These are phyloP conservation scores for Venustoraphidia nigricollis DNA, from an alignment of 2,888 invertebrate species.

Conservation along the genomic window DNA sequence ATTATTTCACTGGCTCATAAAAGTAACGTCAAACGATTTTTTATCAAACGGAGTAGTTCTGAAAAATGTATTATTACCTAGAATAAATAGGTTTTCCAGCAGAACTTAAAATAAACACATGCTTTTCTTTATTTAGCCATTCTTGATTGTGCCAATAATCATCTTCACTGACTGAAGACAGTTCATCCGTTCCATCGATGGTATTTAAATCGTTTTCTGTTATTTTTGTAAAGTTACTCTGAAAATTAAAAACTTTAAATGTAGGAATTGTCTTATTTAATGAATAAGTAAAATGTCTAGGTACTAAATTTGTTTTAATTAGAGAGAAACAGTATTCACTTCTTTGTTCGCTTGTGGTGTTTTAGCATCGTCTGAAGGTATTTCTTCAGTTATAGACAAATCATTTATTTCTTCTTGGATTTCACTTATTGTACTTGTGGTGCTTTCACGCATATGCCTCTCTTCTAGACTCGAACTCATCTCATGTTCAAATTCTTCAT, in stretches of 20 bases:
- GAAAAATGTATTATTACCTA: conserved; percentile 31
- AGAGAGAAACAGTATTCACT: conserved; percentile 6
- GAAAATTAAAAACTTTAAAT: too few relatives aligned
- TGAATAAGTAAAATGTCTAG: background rate
- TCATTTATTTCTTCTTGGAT: conserved; percentile 33
- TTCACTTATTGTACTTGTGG: conserved; percentile 39
- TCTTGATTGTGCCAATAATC: conserved; percentile 54
- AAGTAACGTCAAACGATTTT: background rate
- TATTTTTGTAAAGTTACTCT: too few relatives aligned
- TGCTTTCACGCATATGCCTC: conserved; percentile 32
- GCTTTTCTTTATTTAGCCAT: conserved; percentile 71
- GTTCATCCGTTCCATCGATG: too few relatives aligned
- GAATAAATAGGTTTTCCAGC: conserved; percentile 97
- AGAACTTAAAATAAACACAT: conserved; percentile 87
- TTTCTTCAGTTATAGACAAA: background rate
- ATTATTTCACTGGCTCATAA: conserved; percentile 2
- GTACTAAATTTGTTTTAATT: background rate
- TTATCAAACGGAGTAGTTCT: too few relatives aligned
- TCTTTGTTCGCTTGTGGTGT: conserved; percentile 13
- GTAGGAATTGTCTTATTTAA: background rate
- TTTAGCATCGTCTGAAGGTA: conserved; percentile 10
- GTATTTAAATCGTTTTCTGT: too few relatives aligned
- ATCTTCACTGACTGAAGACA: conserved; percentile 25
- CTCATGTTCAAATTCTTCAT: conserved; percentile 45
- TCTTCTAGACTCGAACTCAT: conserved; percentile 48